These are phyloP conservation scores for Habrosyne pyritoides DNA, from an alignment of 2,888 invertebrate species.

Conservation along the genomic window DNA sequence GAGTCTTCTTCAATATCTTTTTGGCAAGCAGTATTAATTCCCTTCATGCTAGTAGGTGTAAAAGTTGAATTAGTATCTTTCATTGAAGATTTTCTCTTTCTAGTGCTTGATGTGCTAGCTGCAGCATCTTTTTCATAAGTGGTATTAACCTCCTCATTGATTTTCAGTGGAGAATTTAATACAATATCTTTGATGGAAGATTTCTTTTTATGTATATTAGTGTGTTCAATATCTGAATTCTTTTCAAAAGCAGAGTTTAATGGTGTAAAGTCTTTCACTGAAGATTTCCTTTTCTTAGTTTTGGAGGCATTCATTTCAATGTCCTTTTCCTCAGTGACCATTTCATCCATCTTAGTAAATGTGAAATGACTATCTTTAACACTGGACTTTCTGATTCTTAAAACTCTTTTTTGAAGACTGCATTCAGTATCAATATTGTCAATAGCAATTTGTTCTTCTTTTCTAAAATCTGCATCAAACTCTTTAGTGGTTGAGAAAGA, in stretches of 20 bases:
- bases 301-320: conserved; percentile 7
- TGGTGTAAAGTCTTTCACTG: background rate
- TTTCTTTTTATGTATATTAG: background rate
- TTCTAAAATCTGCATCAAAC: conserved; percentile 31
- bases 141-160: background rate
- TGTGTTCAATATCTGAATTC: background rate
- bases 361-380: conserved; percentile 21
- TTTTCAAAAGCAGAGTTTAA: conserved; percentile 9
- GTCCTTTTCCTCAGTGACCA: conserved; percentile 15
- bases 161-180: background rate
- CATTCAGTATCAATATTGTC: background rate
- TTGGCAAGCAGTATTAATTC: background rate
- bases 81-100: background rate
- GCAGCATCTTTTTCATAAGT: conserved; percentile 30
- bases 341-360: conserved; percentile 17
- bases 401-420: conserved; percentile 6
- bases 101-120: background rate
- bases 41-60: background rate
- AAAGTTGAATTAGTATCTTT: background rate
- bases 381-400: conserved; percentile 25
- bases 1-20: background rate
- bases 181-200: background rate
- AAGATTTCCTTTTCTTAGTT: conserved; percentile 5
- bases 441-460: conserved; percentile 18
- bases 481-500: background rate